Evolutionary conservation across 2,797 vertebrate species (phyloP).

Genomic region (Aplochiton taeniatus): DNA sequence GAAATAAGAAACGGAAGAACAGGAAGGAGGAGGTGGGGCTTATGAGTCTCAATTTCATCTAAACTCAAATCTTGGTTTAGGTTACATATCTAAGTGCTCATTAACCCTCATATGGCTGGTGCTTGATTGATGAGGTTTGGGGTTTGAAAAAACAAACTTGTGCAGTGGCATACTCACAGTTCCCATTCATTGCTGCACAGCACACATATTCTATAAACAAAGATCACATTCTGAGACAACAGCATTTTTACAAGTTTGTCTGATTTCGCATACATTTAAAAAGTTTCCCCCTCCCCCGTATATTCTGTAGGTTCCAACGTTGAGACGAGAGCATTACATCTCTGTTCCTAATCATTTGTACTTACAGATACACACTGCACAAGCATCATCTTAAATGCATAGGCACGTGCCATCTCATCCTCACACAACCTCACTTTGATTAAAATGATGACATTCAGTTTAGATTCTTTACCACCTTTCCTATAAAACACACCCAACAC

Average conservation of each 20-base stretch:
- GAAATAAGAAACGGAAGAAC: conserved; percentile 8
- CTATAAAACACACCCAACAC: conserved; percentile 25
- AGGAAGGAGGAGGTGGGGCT: conserved; percentile 11
- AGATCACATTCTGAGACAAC: conserved; percentile 46
- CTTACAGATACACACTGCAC: conserved; percentile 14
- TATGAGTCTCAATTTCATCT: conserved; percentile 44
- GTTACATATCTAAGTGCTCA: conserved; percentile 38
- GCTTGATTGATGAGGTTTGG: conserved; percentile 26
- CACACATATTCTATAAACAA: conserved; percentile 32
- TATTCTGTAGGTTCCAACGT: conserved; percentile 19
- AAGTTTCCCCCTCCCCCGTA: conserved; percentile 11
- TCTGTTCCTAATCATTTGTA: conserved; percentile 21
- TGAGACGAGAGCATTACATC: conserved; percentile 19
- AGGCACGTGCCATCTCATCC: conserved; percentile 23
- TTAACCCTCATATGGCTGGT: conserved; percentile 41
- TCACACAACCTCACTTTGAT: conserved; percentile 8
- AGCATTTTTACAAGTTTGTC: conserved; percentile 29
- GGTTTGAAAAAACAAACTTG: conserved; percentile 44
- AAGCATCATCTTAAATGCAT: conserved; percentile 17
- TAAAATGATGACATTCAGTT: conserved; percentile 33
- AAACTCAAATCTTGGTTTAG: conserved; percentile 37
- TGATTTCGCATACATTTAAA: conserved; percentile 41
- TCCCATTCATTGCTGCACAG: conserved; percentile 32
- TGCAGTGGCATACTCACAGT: conserved; percentile 48
- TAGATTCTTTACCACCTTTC: conserved; percentile 30